Base-by-base conservation (phyloP, 2,113 vertebrate genomes). In the Microtus ochrogaster region DNA sequence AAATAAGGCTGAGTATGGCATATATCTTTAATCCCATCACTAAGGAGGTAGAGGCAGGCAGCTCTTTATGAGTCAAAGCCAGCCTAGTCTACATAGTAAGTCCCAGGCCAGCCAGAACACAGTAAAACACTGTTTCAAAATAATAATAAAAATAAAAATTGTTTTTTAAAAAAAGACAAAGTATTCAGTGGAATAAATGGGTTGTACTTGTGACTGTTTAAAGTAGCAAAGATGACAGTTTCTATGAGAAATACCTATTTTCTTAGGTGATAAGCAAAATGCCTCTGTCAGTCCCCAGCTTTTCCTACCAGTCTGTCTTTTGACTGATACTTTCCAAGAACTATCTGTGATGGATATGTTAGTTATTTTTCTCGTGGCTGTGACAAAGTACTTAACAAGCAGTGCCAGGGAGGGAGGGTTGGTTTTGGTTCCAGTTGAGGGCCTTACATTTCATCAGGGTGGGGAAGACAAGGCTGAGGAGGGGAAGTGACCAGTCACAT, bases 161-260 rank as follows among this genome's bases (percentile, higher is more conserved):
- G 11, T 52, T 52, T 52, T 52, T 52, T 52, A 13, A 13, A 49
- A 19, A 72, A 72, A 21, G 19, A n/a, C 16, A 52, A 66, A 66
- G 30, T 84, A 55, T 58, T 92, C 41, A 82, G n/a, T 90, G 41
- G 58, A 91, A n/a, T 73, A 87, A 90, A 47, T 88, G 21, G 89
- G n/a, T 79, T 89, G 44, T 21, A 92, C 7, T 49, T 65, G n/a
- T 89, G 22, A 83, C 52, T 89, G 24, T 97, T 94, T 86, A 82
- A 76, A 78, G 44, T 58, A 30, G 55, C 74, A 73, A 87, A 96
- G 58, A 24, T 70, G 55, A 91, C 21, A 49, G 63, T 79, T 79
- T 58, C 74, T 33, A 7, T 79, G n/a, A 79, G 52, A 81, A 81
- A 52, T 84, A 78, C 4, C 52, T 13, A 41, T 74, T 91, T 91